Conservation (phyloP, 2,888 invertebrate genomes). For the Cordilura impudica region DNA sequence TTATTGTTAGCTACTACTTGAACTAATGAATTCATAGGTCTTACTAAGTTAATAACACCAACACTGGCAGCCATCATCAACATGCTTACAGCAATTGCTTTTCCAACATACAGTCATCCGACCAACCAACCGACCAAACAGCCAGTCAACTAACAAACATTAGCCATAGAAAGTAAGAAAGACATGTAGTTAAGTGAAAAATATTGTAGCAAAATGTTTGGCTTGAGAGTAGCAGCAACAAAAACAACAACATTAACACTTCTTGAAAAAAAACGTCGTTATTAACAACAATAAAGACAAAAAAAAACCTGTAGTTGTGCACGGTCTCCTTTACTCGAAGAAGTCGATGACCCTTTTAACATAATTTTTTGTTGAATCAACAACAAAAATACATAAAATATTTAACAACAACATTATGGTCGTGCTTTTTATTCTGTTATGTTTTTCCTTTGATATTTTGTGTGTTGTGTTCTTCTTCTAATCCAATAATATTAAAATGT, state of each 20-base stretch:
- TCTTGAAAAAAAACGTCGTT: neutral
- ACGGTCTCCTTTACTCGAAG: neutral
- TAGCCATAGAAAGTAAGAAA: neutral
- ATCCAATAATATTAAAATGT: too few relatives aligned
- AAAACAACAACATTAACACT: neutral
- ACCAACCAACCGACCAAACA: too few relatives aligned
- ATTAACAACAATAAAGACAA: neutral
- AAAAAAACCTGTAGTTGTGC: neutral
- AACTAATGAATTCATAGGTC: neutral
- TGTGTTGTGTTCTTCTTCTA: too few relatives aligned
- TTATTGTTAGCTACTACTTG: neutral
- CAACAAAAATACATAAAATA: neutral
- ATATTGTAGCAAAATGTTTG: neutral
- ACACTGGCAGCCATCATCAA: neutral
- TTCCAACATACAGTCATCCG: too few relatives aligned
- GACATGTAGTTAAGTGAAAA: neutral
- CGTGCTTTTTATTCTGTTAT: neutral
- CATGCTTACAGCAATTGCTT: neutral
- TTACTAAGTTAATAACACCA: neutral
- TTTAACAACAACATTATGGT: neutral
- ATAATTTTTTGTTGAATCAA: constrained; percentile 22
- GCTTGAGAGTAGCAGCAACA: neutral
- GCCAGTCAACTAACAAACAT: too few relatives aligned
- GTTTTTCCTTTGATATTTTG: too few relatives aligned
- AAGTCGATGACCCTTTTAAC: constrained; percentile 48